These are phyloP conservation scores for Orbicella faveolata DNA, from an alignment of 64 coral and sea anemone genomes.

Conservation along the genomic window DNA sequence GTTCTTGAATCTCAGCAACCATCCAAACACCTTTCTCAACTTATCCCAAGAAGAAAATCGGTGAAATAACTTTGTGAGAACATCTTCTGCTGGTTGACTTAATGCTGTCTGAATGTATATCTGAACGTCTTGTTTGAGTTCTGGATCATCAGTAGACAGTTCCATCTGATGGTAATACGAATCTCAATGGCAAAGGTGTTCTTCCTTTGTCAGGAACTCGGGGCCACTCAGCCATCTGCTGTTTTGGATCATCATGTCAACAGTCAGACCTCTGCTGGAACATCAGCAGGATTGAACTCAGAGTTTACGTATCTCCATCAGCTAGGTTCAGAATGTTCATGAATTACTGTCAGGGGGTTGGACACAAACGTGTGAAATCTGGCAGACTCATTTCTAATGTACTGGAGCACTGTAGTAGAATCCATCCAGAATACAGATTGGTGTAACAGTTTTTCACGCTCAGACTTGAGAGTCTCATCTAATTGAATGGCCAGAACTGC, in stretches of 20 bases:
- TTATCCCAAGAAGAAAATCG: background rate
- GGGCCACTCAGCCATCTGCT: conserved; percentile 44
- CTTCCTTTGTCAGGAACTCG: conserved; percentile 3
- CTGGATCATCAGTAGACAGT: conserved; percentile 21
- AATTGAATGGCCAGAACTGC: conserved; percentile 24
- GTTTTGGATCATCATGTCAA: background rate
- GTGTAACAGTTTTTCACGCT: conserved; percentile 16
- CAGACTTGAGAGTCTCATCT: background rate
- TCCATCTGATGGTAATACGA: background rate
- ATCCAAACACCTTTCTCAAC: conserved; percentile 2
- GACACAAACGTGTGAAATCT: conserved; percentile 20
- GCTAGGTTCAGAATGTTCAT: background rate
- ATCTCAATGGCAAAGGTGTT: conserved; percentile 15
- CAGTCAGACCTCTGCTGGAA: conserved; percentile 35
- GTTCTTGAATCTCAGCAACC: conserved; percentile 27
- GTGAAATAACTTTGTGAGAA: background rate
- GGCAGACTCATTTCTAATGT: conserved; percentile 34
- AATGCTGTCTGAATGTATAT: background rate
- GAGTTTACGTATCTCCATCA: conserved; percentile 30
- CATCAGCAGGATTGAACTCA: conserved; percentile 30
- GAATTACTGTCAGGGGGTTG: conserved; percentile 7
- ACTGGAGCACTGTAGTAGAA: conserved; percentile 43
- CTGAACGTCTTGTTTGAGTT: background rate
- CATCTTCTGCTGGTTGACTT: background rate
- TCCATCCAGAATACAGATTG: conserved; percentile 45